A percentile compares a stretch with the other conserved stretches of the same genome.
These are phyloP conservation scores for Phyllostomus hastatus DNA, from an alignment of 2,113 vertebrate genomes.

Conservation along the genomic window DNA sequence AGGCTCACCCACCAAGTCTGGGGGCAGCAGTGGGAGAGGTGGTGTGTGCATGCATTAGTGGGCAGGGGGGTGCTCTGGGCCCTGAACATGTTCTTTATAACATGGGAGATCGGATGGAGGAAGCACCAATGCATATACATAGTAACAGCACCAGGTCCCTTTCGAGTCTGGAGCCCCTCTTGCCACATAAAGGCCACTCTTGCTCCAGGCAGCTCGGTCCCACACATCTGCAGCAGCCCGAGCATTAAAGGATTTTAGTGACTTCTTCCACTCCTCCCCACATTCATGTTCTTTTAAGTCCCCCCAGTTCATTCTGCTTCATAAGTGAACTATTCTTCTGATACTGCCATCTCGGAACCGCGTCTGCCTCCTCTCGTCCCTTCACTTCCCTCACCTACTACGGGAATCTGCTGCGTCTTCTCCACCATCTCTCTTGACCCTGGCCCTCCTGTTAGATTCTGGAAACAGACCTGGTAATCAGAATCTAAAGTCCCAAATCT, in stretches of 20 bases:
- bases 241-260: not conserved
- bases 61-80: not conserved
- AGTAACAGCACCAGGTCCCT: not conserved
- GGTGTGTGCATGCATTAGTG: not conserved
- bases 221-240: not conserved
- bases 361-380: accelerated
- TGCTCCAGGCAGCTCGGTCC: not conserved
- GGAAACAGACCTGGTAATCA: not conserved
- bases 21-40: not conserved
- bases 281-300: not conserved
- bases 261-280: not conserved
- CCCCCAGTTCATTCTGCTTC: not conserved
- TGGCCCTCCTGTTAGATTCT: not conserved
- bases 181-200: not conserved
- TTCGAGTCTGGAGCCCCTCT: not conserved
- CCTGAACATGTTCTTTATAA: not conserved
- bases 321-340: not conserved
- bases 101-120: not conserved
- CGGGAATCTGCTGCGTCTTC: not conserved
- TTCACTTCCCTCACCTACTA: not conserved
- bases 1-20: not conserved
- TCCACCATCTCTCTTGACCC: not conserved
- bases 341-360: not conserved
- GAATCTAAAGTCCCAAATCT: not conserved
- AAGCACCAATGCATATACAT: not conserved